Base-by-base conservation (phyloP, 2,113 vertebrate genomes). In the Globicephala melas region DNA sequence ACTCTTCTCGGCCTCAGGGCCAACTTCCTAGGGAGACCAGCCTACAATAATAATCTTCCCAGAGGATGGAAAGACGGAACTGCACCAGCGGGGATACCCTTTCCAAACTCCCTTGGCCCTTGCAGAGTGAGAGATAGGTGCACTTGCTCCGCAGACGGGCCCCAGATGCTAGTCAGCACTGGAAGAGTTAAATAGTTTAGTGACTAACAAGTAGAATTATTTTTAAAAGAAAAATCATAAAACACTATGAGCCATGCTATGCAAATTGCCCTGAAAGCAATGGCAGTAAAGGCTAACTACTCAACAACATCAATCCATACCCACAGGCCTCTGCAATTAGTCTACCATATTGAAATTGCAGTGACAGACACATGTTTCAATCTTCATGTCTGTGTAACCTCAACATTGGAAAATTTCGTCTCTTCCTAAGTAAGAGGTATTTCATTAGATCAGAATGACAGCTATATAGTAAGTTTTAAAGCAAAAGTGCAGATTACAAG, bases 171-270 rank as follows among this genome's bases (percentile, higher is more conserved):
- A 21, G 23, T 71, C 41, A 95, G 97, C 55, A 58, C 36, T 0
- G 18, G 47, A 97, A 96, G 89, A 53, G 90, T 98, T 98, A 98
- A 98, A 96, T 0, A 89, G 93, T 94, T 96, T 94, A 95, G 65
- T 82, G 50, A 68, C 88, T 41, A 41, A 96, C 71, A 95, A 97
- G 96, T 58, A 95, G 86, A 55, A 80, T 92, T 14, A 79, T 96
- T 98, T 98, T 98, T 90, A 25, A 17, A 91, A 97, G 98, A 94
- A 63, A 97, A 98, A 96, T 97, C 77, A 82, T 95, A 80, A 96
- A 96, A 87, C 58, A 79, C 96, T 93, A 38, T 53, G 87, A 98
- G 93, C 96, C 74, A 76, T 95, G 85, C 94, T 96, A 58, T 81
- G 92, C 87, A 95, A 97, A 91, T 83, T 84, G 91, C 94, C 2